Evolutionary conservation across 2,888 invertebrate genomes (phyloP).

Genomic region (Hetaerina titia): DNA sequence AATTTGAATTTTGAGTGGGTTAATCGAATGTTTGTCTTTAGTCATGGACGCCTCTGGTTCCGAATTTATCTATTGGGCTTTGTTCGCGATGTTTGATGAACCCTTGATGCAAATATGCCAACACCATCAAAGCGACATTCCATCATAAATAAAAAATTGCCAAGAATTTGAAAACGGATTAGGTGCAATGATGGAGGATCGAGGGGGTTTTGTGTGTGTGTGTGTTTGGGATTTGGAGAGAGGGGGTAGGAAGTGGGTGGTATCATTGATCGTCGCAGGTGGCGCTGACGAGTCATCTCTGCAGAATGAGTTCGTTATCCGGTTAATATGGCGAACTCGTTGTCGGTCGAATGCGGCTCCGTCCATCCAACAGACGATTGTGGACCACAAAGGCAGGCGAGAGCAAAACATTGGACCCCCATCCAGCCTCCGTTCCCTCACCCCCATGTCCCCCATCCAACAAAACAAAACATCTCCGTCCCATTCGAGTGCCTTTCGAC

Average conservation of each 20-base stretch:
- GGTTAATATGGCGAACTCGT: neutral
- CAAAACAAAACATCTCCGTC: too few relatives aligned
- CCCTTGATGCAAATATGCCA: neutral
- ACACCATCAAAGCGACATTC: neutral
- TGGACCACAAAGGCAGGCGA: too few relatives aligned
- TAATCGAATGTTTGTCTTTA: neutral
- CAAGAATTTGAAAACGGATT: neutral
- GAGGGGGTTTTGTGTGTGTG: too few relatives aligned
- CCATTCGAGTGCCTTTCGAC: too few relatives aligned
- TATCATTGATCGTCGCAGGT: neutral
- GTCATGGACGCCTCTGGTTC: neutral
- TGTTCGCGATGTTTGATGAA: neutral
- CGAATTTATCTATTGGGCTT: neutral
- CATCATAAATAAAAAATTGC: neutral
- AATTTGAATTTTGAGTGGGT: neutral
- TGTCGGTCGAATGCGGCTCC: too few relatives aligned
- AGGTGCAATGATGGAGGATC: too few relatives aligned
- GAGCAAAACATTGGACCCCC: too few relatives aligned
- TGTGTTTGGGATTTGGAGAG: neutral
- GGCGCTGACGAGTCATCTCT: neutral
- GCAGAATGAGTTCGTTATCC: neutral
- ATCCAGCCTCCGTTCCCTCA: too few relatives aligned
- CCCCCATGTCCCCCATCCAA: too few relatives aligned
- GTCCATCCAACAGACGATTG: too few relatives aligned
- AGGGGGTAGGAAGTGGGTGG: neutral